Evolutionary conservation across 2,797 vertebrate species (phyloP).

Genomic region (Pantherophis vulpinus): DNA sequence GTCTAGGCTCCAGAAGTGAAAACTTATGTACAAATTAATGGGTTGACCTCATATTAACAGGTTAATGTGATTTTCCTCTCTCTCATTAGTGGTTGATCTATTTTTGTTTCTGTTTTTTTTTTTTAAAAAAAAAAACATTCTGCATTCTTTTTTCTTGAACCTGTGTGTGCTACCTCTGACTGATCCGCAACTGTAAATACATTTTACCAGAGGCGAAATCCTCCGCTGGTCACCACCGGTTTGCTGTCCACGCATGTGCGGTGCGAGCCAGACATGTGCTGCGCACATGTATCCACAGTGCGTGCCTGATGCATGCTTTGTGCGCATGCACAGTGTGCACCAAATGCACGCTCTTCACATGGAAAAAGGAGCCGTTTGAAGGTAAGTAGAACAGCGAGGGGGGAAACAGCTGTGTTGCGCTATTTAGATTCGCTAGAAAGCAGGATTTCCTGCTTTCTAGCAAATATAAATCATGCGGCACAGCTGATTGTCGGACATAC

Average conservation of each 20-base stretch:
- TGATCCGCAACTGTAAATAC: neutral
- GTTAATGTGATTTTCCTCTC: neutral
- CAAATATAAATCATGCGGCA: too few relatives aligned
- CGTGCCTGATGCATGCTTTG: too few relatives aligned
- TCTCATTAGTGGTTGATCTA: neutral
- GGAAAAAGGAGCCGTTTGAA: too few relatives aligned
- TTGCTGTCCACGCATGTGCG: fast-evolving
- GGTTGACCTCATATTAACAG: neutral
- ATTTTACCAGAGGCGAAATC: neutral
- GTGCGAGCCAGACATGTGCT: too few relatives aligned
- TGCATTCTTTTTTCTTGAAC: neutral
- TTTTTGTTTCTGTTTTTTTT: neutral
- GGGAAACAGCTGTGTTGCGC: too few relatives aligned
- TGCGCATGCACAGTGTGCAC: too few relatives aligned
- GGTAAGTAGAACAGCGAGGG: too few relatives aligned
- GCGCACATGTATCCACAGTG: fast-evolving
- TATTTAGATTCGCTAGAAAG: too few relatives aligned
- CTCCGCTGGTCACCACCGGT: too few relatives aligned
- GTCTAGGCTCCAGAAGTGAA: neutral
- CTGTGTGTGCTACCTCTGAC: neutral
- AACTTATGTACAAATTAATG: neutral
- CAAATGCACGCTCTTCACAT: too few relatives aligned
- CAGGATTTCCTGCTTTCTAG: too few relatives aligned
- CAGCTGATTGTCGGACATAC: too few relatives aligned
- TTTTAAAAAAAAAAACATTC: neutral